Percentiles rank a stretch among this genome's conserved stretches.
Conservation (phyloP, 1,140 invertebrate species). For the Aphaenogaster floridana region DNA sequence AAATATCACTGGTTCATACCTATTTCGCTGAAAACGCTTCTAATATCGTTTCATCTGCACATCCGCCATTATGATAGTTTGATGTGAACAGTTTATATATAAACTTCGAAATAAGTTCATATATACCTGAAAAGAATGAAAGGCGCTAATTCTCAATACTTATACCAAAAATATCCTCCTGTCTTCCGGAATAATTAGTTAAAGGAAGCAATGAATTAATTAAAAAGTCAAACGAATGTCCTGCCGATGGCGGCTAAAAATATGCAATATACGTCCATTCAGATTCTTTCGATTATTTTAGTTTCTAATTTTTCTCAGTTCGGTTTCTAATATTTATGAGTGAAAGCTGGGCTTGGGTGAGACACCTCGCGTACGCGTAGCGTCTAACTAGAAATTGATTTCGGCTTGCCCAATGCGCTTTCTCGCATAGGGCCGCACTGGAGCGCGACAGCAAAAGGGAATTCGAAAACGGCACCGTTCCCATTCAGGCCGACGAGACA, state of each 20-base stretch:
- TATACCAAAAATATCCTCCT: neutral
- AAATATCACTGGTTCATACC: conserved; percentile 1
- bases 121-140: neutral
- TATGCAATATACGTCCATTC: neutral
- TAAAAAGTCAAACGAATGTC: too few relatives aligned
- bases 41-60: neutral
- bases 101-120: neutral
- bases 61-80: too few relatives aligned
- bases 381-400: conserved; percentile 27
- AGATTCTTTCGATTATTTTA: neutral
- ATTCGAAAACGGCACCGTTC: conserved; percentile 66
- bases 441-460: conserved; percentile 51
- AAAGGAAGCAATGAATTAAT: neutral
- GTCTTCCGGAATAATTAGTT: neutral
- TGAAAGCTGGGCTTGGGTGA: conserved; percentile 3
- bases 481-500: conserved; percentile 38
- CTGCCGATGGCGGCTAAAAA: neutral
- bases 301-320: conserved; percentile 20
- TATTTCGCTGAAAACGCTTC: neutral
- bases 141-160: neutral
- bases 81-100: neutral
- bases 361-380: neutral
- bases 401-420: conserved; percentile 20
- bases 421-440: neutral
- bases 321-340: conserved; percentile 44